Percentiles rank a stretch among this genome's conserved stretches.
phyloP scores from a whole-genome alignment of 2,797 vertebrate species.

The Pseudochirops cupreus region DNA sequence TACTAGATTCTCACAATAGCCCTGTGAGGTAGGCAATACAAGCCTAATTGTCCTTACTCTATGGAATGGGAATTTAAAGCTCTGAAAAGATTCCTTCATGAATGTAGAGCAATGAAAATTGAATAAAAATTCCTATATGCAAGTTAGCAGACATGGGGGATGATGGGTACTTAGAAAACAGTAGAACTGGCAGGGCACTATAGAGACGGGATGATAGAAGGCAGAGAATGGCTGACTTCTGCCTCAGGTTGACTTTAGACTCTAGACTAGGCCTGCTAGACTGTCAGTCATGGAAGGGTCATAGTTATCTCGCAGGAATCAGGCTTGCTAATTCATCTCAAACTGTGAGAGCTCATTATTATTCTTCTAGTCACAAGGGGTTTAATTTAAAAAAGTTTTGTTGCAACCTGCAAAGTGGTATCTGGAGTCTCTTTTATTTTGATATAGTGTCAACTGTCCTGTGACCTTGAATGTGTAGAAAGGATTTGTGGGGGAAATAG shows the following conservation, averaged over 20 bases:
- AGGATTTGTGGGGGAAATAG: not conserved
- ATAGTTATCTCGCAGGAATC: not conserved
- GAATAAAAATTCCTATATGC: not conserved
- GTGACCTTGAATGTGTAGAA: not conserved
- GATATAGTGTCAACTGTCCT: constrained; percentile 3
- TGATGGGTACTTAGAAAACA: not conserved
- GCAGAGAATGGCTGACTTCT: not conserved
- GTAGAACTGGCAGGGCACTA: not conserved
- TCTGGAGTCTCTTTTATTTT: constrained; percentile 38
- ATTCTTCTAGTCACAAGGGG: not conserved
- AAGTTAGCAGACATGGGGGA: not conserved
- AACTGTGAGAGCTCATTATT: not conserved
- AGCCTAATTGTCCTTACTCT: not conserved
- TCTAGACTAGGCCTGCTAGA: not conserved
- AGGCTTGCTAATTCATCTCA: not conserved
- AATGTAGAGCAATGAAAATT: not conserved
- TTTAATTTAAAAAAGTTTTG: constrained; percentile 75
- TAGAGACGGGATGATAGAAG: too few relatives aligned
- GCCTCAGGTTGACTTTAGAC: not conserved
- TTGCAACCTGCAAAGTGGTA: constrained; percentile 38
- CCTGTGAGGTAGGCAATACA: not conserved
- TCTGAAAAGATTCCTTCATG: not conserved
- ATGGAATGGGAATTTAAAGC: not conserved
- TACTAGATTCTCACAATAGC: not conserved
- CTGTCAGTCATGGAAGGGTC: not conserved